Conservation (phyloP, 2,888 invertebrate species). For the Heliconius ismenius region DNA sequence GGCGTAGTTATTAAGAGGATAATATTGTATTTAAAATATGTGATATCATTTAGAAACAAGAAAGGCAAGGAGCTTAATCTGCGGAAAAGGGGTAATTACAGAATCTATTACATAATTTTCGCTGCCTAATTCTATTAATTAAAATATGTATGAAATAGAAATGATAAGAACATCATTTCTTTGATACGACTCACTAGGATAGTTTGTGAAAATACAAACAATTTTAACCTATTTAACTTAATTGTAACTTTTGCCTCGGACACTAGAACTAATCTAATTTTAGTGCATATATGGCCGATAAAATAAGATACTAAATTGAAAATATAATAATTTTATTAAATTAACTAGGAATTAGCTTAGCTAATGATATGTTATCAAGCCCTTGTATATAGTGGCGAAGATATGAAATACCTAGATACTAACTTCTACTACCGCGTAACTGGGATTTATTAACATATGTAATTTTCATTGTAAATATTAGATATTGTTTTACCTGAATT, state of each 20-base stretch:
- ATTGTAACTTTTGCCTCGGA: background rate
- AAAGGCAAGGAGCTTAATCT: background rate
- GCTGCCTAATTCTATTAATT: background rate
- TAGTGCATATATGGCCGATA: background rate
- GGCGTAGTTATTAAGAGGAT: background rate
- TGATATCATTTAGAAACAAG: background rate
- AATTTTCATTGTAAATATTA: background rate
- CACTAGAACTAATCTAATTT: background rate
- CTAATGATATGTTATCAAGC: no score
- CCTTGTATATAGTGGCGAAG: no score
- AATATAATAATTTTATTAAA: no score
- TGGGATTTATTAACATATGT: background rate
- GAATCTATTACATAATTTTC: background rate
- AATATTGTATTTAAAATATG: background rate
- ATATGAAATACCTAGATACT: no score
- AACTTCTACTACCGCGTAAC: no score
- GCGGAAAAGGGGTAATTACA: background rate
- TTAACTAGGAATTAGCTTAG: no score
- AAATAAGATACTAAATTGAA: no score
- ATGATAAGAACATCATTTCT: no score
- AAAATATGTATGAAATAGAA: no score
- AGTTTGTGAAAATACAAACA: no score
- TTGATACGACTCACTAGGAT: no score
- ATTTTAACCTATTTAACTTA: background rate
- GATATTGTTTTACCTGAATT: slow-evolving; percentile 1